Base-by-base conservation (phyloP, 2,888 invertebrate genomes). In the Acrobasis suavella region DNA sequence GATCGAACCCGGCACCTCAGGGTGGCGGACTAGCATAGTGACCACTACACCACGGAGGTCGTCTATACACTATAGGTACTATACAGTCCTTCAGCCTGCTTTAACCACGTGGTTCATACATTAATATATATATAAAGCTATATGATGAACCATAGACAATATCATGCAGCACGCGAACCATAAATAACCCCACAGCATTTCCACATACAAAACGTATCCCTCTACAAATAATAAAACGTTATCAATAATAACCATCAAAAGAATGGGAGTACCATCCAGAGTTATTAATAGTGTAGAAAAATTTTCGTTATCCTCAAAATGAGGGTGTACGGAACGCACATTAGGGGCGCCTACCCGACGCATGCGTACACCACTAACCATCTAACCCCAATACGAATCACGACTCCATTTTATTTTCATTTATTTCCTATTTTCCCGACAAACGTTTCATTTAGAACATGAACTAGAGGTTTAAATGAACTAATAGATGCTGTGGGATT, bases 391-490 rank as follows among this genome's bases (percentile, higher is more conserved):
- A 84, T 78, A 72, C 71, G 67, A 67, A 71, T 64, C 67, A 65
- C 66, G 77, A 84, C 87, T 77, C 89, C 91, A 91, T 91, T 87
- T 91, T 91, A 85, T 81, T 85, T 87, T 72, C 76, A 77, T 82
- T 81, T 80, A 78, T 81, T 80, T 78, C 75, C 67, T 73, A 77
- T 74, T 80, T 78, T 78, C 72, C 67, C 50, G 63, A 69, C 66
- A 75, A 78, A 78, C 70, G 67, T 65, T 65, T 37, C 64, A 65
- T 65, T 65, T 67, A 14, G 2, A 37, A 37, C 10, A 32, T 50
- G 6, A 52, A 51, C 9, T 10, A 17, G 14, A 39, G 8, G 42
- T 42, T 50, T 42, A 51, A 50, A 60, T 60, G 51, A 39, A 52
- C 52, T 59, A 17, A 22, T 60, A 8, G 1, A 17, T 15, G 8